Evolutionary conservation across 2,888 invertebrate genomes (phyloP).

Genomic region (Acrocera orbiculus): DNA sequence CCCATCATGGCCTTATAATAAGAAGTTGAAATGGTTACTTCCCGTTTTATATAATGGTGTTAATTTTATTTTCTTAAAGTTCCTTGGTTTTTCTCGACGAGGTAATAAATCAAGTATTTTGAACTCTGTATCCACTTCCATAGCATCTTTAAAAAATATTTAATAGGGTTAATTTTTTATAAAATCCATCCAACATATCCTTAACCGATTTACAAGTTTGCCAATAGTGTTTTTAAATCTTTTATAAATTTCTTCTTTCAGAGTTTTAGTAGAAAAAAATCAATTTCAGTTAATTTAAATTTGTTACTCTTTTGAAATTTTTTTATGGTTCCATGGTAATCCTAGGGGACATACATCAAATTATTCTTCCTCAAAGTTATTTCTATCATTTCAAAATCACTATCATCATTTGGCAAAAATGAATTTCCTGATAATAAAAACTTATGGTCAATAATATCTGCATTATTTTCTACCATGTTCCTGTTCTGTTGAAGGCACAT

Average conservation of each 20-base stretch:
- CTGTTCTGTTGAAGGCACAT: slow-evolving; percentile 1
- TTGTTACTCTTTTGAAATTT: slow-evolving; percentile 9
- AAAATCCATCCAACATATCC: slow-evolving; percentile 5
- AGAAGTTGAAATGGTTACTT: slow-evolving; percentile 6
- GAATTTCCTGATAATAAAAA: slow-evolving; percentile 15
- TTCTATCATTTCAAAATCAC: slow-evolving; percentile 16
- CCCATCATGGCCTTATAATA: slow-evolving; percentile 10
- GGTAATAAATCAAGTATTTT: slow-evolving; percentile 9
- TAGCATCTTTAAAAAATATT: slow-evolving; percentile 2
- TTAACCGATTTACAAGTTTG: slow-evolving; percentile 8
- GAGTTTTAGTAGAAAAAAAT: slow-evolving; percentile 8
- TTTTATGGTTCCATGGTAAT: slow-evolving; percentile 10
- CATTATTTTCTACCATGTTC: slow-evolving; percentile 13
- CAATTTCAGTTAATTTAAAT: slow-evolving; percentile 6
- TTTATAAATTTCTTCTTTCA: slow-evolving; percentile 8
- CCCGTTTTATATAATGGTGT: slow-evolving; percentile 7
- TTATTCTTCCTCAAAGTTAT: slow-evolving; percentile 13
- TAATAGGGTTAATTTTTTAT: slow-evolving; percentile 3
- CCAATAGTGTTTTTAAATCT: slow-evolving; percentile 9
- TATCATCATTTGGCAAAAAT: slow-evolving; percentile 16
- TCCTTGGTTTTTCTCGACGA: slow-evolving; percentile 6
- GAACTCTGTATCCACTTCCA: slow-evolving; percentile 8
- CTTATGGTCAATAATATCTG: slow-evolving; percentile 13
- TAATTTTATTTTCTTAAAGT: slow-evolving; percentile 5
- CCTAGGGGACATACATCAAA: slow-evolving; percentile 8